phyloP scores from a whole-genome alignment of 2,113 vertebrate species.

The Eudyptes chrysolophus region DNA sequence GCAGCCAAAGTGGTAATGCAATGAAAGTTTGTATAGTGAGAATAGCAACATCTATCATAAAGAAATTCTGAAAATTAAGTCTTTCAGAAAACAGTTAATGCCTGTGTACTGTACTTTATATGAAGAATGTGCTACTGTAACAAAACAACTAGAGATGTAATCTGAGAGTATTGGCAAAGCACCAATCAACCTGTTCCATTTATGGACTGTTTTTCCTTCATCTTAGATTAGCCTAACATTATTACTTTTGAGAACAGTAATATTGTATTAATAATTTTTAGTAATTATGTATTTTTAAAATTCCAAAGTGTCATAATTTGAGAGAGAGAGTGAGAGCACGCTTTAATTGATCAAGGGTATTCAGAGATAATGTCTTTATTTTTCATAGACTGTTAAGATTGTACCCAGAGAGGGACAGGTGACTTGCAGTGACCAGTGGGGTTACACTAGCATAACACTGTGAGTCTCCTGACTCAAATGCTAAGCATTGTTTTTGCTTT shows the following conservation, averaged over 20 bases:
- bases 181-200: background rate
- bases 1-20: background rate
- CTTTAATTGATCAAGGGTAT: background rate
- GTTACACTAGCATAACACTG: background rate
- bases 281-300: background rate
- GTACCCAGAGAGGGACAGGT: background rate
- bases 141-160: background rate
- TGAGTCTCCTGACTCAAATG: background rate
- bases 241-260: background rate
- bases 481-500: background rate
- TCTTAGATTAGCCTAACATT: background rate
- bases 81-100: background rate
- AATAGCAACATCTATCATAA: background rate
- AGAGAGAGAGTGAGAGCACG: fast-evolving
- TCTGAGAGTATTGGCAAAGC: background rate
- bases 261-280: background rate
- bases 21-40: background rate
- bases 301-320: background rate
- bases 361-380: background rate
- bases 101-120: background rate
- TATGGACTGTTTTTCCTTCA: background rate
- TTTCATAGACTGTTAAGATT: fast-evolving
- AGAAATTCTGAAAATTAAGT: background rate
- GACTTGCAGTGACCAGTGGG: background rate
- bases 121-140: background rate